Evolutionary conservation across 92 coral and sea anemone species (phyloP).

Genomic region (Heliopora coerulea): DNA sequence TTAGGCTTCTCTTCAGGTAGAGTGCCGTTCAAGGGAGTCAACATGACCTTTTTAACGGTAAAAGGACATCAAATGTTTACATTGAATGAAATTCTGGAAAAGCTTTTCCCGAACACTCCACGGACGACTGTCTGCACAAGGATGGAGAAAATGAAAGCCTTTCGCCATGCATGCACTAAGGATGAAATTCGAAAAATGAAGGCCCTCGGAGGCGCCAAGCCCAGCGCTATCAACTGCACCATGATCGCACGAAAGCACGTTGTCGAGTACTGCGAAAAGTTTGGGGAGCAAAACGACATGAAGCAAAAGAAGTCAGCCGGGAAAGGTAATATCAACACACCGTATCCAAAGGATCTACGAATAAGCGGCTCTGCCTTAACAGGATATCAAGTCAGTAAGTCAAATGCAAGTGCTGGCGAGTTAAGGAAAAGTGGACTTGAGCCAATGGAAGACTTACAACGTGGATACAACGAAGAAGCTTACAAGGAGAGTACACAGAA

Average conservation of each 20-base stretch:
- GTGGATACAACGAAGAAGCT: background rate
- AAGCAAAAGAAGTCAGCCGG: background rate
- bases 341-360: background rate
- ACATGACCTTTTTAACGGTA: constrained; percentile 24
- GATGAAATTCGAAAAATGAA: constrained; percentile 11
- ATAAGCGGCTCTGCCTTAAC: background rate
- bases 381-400: background rate
- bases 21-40: constrained; percentile 8
- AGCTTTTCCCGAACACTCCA: constrained; percentile 19
- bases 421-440: background rate
- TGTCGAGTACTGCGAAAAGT: constrained; percentile 22
- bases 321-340: background rate
- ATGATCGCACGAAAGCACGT: constrained; percentile 16
- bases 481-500: background rate
- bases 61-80: constrained; percentile 35
- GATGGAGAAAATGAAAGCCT: constrained; percentile 10
- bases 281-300: background rate
- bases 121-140: constrained; percentile 24
- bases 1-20: constrained; percentile 13
- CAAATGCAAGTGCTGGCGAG: background rate
- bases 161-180: constrained; percentile 22
- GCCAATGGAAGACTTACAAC: background rate
- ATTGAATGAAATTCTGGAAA: constrained; percentile 27
- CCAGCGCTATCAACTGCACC: background rate
- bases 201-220: constrained; percentile 21